Percentiles rank a stretch among this genome's conserved stretches.
These are phyloP conservation scores for Penaeus japonicus DNA, from an alignment of 1,140 invertebrate species.

Conservation along the genomic window DNA sequence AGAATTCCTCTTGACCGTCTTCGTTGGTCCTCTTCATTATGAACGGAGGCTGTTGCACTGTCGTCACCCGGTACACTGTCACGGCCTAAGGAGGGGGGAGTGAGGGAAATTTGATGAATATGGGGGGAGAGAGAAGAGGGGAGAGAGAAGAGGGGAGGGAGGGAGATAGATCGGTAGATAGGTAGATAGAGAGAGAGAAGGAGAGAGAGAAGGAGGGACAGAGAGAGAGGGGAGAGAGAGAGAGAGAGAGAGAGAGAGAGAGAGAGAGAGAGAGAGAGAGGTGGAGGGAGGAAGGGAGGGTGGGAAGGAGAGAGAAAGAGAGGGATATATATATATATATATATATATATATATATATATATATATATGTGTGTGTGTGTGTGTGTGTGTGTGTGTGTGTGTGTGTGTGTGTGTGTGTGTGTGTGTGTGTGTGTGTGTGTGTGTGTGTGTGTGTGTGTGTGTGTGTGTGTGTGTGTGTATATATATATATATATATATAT, in stretches of 20 bases:
- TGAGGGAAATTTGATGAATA: neutral
- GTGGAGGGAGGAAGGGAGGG: neutral
- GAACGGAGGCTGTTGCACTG: slow-evolving; percentile 82
- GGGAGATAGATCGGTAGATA: neutral
- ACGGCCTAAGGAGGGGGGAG: slow-evolving; percentile 37
- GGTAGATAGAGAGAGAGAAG: neutral
- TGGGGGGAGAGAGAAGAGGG: neutral
- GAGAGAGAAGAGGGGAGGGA: neutral
- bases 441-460: too few species aligned
- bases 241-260: neutral
- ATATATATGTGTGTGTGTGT: too few species aligned
- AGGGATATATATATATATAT: neutral
- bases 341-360: neutral
- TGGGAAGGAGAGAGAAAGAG: neutral
- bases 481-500: too few species aligned
- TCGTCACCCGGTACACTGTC: slow-evolving; percentile 56
- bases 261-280: neutral
- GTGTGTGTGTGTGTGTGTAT: too few species aligned
- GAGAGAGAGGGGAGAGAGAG: neutral
- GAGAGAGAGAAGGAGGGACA: neutral
- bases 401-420: too few species aligned
- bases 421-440: too few species aligned
- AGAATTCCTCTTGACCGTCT: slow-evolving; percentile 70
- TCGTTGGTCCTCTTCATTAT: slow-evolving; percentile 68
- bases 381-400: too few species aligned